A percentile compares a stretch with the other conserved stretches of the same genome.
Conservation (phyloP, 2,113 vertebrate genomes). For the Anolis carolinensis region DNA sequence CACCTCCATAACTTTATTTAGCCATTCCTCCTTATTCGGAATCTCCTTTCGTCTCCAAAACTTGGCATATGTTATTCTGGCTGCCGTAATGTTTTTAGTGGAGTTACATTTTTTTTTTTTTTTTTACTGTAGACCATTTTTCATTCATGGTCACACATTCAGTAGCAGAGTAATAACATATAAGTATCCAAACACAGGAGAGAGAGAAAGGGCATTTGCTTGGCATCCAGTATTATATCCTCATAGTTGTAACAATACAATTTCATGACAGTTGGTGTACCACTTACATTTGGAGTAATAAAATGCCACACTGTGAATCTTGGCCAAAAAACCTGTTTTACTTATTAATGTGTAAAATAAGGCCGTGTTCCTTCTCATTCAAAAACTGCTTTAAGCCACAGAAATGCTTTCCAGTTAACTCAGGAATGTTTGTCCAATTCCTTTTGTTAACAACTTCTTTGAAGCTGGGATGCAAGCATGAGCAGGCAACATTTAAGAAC, state of each 20-base stretch:
- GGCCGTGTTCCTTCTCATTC: constrained; percentile 22
- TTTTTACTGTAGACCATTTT: background rate
- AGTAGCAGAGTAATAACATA: background rate
- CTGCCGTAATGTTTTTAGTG: no score
- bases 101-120: no score
- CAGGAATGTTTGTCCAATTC: constrained; percentile 37
- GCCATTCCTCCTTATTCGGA: no score
- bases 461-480: constrained; percentile 27
- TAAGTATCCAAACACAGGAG: background rate
- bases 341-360: constrained; percentile 35
- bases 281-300: background rate
- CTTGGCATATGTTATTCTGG: no score
- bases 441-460: constrained; percentile 33
- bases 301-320: constrained; percentile 5
- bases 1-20: no score
- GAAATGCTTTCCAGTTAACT: constrained; percentile 20
- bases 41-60: no score
- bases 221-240: background rate
- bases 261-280: background rate
- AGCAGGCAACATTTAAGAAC: background rate
- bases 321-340: constrained; percentile 31
- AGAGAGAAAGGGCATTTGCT: background rate
- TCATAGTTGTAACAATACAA: constrained; percentile 15
- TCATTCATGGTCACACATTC: background rate
- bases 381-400: background rate